Conservation (phyloP, 2,797 vertebrate genomes). For the Ispidina lecontei region DNA sequence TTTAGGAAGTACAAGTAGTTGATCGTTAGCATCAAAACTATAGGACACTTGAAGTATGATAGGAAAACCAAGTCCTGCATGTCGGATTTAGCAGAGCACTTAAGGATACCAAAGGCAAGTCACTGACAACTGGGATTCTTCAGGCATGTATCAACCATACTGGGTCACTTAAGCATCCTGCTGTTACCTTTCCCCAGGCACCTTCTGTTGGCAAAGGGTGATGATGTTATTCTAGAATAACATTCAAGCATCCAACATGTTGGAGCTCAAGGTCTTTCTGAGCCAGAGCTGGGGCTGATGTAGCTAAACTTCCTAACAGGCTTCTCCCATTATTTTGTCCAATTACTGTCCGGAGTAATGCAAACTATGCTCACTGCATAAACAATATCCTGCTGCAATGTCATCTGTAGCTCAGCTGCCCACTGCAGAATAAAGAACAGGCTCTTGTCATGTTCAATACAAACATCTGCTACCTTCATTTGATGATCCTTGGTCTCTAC, state of each 20-base stretch:
- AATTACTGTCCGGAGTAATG: not conserved
- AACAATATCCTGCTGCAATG: not conserved
- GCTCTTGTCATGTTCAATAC: not conserved
- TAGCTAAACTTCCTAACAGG: not conserved
- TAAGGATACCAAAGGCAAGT: not conserved
- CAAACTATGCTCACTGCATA: not conserved
- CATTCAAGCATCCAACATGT: not conserved
- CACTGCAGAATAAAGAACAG: rapidly evolving
- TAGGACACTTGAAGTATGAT: not conserved
- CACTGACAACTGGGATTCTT: not conserved
- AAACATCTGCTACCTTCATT: too few relatives aligned
- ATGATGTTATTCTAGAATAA: not conserved
- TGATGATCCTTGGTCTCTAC: not conserved
- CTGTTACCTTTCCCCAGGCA: not conserved
- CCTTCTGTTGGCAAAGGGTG: not conserved
- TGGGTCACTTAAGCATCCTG: not conserved
- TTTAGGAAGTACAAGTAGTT: not conserved
- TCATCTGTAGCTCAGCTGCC: not conserved
- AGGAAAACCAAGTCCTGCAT: not conserved
- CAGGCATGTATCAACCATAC: rapidly evolving
- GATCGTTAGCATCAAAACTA: not conserved
- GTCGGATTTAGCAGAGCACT: not conserved
- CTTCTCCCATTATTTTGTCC: not conserved
- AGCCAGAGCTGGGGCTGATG: not conserved
- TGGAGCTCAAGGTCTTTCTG: not conserved